Percentiles rank a stretch among this genome's conserved stretches.
These are phyloP conservation scores for Amphipyra tragopoginis DNA, from an alignment of 2,888 invertebrate genomes.

Conservation along the genomic window DNA sequence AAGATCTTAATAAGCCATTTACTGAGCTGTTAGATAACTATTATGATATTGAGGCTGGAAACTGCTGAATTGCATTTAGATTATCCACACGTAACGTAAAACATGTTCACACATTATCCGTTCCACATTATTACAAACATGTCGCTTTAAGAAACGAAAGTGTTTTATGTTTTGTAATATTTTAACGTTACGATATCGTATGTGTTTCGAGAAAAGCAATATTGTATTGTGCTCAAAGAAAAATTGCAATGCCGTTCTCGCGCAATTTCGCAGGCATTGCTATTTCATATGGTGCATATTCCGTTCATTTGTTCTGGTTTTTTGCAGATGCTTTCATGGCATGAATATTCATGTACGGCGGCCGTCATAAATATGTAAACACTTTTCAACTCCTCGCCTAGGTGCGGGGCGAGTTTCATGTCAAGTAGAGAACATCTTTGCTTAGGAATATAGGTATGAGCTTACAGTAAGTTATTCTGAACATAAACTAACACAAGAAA, in stretches of 20 bases:
- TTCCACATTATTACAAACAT: slow-evolving; percentile 1
- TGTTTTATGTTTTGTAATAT: slow-evolving; percentile 55
- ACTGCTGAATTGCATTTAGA: neutral
- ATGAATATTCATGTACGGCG: slow-evolving; percentile 49
- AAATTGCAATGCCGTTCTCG: slow-evolving; percentile 71
- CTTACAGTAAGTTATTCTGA: slow-evolving; percentile 11
- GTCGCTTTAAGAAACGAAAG: slow-evolving; percentile 12
- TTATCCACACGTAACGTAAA: neutral
- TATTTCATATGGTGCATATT: slow-evolving; percentile 69
- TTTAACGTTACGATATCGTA: slow-evolving; percentile 57
- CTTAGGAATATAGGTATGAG: slow-evolving; percentile 12
- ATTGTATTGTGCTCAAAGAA: slow-evolving; percentile 74
- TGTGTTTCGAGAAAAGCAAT: slow-evolving; percentile 65
- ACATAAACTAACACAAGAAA: slow-evolving; percentile 5
- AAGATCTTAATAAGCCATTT: slow-evolving; percentile 33
- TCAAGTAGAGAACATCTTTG: slow-evolving; percentile 30
- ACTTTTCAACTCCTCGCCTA: slow-evolving; percentile 41
- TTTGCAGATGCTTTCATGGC: slow-evolving; percentile 52
- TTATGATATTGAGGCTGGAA: neutral
- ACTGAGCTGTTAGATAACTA: slow-evolving; percentile 8
- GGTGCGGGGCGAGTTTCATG: slow-evolving; percentile 30
- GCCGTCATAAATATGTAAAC: slow-evolving; percentile 50
- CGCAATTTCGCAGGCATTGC: slow-evolving; percentile 69
- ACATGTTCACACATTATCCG: neutral
- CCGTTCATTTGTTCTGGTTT: slow-evolving; percentile 64